A percentile compares a stretch with the other conserved stretches of the same genome.
Conservation (phyloP, 1,140 invertebrate genomes). For the Aethina tumida region DNA sequence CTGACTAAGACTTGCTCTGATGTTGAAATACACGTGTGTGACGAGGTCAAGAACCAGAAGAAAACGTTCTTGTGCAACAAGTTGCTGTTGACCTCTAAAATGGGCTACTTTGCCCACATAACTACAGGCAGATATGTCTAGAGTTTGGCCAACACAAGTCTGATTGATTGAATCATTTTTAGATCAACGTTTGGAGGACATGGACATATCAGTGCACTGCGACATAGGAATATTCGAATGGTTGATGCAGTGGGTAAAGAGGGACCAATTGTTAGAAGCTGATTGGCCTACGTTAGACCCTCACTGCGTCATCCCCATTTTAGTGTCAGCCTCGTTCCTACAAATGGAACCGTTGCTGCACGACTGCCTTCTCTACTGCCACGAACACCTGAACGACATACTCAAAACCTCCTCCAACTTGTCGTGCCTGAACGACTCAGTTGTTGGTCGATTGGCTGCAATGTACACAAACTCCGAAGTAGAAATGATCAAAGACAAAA, state of each 20-base stretch:
- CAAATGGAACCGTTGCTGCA: slow-evolving; percentile 84
- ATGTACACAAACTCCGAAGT: slow-evolving; percentile 73
- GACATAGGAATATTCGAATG: slow-evolving; percentile 91
- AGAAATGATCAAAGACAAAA: slow-evolving; percentile 64
- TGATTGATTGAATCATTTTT: not conserved
- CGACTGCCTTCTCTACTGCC: slow-evolving; percentile 71
- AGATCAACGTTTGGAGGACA: slow-evolving; percentile 79
- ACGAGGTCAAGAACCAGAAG: slow-evolving; percentile 76
- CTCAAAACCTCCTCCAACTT: slow-evolving; percentile 67
- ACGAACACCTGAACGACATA: slow-evolving; percentile 69
- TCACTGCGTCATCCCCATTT: slow-evolving; percentile 78
- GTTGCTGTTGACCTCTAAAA: slow-evolving; percentile 74
- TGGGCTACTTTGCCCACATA: slow-evolving; percentile 90
- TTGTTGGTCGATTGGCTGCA: slow-evolving; percentile 55
- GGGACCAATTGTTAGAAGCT: slow-evolving; percentile 52
- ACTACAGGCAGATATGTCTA: slow-evolving; percentile 53
- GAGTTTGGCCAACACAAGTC: not conserved
- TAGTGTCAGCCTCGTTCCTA: slow-evolving; percentile 88
- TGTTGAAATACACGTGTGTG: slow-evolving; percentile 79
- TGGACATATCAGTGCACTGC: slow-evolving; percentile 93
- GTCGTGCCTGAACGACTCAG: slow-evolving; percentile 69
- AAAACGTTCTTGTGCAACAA: slow-evolving; percentile 83
- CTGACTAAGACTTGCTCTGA: slow-evolving; percentile 46
- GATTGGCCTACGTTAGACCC: slow-evolving; percentile 67
- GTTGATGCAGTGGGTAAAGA: slow-evolving; percentile 91